Base-by-base conservation (phyloP, 2,888 invertebrate species). In the Spodoptera littoralis region DNA sequence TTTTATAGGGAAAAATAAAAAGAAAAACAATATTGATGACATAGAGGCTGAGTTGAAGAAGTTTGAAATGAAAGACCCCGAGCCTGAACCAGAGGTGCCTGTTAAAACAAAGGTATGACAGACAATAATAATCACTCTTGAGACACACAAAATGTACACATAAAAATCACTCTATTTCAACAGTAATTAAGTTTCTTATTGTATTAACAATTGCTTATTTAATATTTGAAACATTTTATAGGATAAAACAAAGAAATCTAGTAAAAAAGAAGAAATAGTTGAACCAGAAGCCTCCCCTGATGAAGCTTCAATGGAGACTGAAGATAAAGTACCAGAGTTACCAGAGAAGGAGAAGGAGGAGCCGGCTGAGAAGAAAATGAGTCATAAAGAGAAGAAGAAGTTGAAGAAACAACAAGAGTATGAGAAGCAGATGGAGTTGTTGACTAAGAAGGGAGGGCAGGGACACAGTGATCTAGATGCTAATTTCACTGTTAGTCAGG, bases 401-500 rank as follows among this genome's bases (percentile, higher is more conserved):
- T 83, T 98, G 70, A 98, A 98, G 88, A 98, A 98, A 80, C 96
- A 97, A 91, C 96, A 97, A 85, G 98, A 98, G 84, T 98, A 97
- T 90, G 98, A 98, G 84, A 97, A 97, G 81, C 97, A 98, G 86
- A 95, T 98, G 96, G 98, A 98, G 87, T 87, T 97, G 79, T 91
- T 98, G 92, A 96, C 97, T 2, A 97, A 97, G 87, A 97, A 98
- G 88, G 98, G 98, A 22, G 98, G 98, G 0, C 97, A 97, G 87
- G 98, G 98, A 0, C 97, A 98, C 86, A 98, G 98, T 46, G 98
- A 98, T 61, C 93, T 99, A 13, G 98, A 98, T 64, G 97, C 97
- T 44, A 99, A 99, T 91, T 99, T 99, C 88, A 98, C 99, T 4
- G 98, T 99, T 70, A 99, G 99, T 4, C 97, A 97, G 95, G 95